Evolutionary conservation across 2,797 vertebrate genomes (phyloP).

Genomic region (Pseudochirops corinnae): DNA sequence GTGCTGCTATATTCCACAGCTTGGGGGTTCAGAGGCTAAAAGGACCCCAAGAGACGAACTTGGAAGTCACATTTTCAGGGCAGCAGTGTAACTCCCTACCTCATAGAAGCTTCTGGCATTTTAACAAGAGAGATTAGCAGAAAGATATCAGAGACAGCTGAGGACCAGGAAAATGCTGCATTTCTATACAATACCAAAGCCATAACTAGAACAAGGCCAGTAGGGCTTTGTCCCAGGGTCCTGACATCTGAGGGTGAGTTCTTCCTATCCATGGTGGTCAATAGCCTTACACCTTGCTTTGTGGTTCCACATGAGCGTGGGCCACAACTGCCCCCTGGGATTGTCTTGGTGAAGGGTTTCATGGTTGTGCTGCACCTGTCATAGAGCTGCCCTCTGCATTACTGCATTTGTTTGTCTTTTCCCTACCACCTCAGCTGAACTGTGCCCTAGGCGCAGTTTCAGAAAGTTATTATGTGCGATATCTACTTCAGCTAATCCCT

Average conservation of each 20-base stretch:
- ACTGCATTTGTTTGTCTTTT: not conserved
- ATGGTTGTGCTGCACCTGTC: not conserved
- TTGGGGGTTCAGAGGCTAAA: slow-evolving; percentile 9
- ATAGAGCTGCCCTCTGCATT: not conserved
- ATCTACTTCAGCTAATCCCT: not conserved
- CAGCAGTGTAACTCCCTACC: not conserved
- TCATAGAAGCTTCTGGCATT: not conserved
- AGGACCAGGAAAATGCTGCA: not conserved
- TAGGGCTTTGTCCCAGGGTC: not conserved
- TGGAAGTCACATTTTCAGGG: slow-evolving; percentile 6
- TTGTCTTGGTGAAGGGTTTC: not conserved
- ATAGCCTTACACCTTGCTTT: not conserved
- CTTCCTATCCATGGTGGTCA: not conserved
- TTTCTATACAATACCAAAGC: not conserved
- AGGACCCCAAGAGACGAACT: not conserved
- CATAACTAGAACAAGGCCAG: not conserved
- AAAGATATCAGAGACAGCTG: not conserved
- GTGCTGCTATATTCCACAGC: not conserved
- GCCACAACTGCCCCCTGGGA: not conserved
- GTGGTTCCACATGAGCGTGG: not conserved
- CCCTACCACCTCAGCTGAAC: not conserved
- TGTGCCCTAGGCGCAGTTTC: not conserved
- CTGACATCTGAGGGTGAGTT: not conserved
- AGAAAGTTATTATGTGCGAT: not conserved
- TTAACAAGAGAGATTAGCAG: not conserved